phyloP scores from a whole-genome alignment of 2,888 invertebrate genomes.

The Odontocerum albicorne region DNA sequence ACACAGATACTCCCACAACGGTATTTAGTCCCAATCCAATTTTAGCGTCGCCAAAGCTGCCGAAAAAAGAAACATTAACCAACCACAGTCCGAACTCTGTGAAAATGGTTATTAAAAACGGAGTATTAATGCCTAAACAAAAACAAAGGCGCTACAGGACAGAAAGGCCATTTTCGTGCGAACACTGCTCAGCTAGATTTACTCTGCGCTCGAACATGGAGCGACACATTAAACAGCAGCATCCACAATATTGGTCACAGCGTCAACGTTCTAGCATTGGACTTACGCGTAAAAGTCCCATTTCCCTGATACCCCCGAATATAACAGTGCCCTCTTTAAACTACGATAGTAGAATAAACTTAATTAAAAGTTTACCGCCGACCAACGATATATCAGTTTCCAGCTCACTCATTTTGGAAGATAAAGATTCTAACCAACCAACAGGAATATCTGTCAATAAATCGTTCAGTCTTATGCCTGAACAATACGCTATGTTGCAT shows the following conservation, averaged over 20 bases:
- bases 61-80: constrained; percentile 52
- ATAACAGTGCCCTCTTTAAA: constrained; percentile 31
- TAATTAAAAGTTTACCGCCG: constrained; percentile 23
- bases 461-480: constrained; percentile 49
- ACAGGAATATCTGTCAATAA: constrained; percentile 12
- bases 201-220: constrained; percentile 95
- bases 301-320: constrained; percentile 32
- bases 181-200: constrained; percentile 87
- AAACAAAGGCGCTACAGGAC: constrained; percentile 89
- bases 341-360: constrained; percentile 29
- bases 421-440: constrained; percentile 11
- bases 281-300: constrained; percentile 44
- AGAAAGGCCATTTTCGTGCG: constrained; percentile 88
- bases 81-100: constrained; percentile 66
- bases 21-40: constrained; percentile 40
- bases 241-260: constrained; percentile 87
- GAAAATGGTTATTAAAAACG: constrained; percentile 90
- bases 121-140: constrained; percentile 87
- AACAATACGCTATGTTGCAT: constrained; percentile 74
- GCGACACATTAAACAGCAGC: constrained; percentile 91
- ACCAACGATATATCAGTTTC: constrained; percentile 11
- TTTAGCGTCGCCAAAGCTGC: constrained; percentile 45
- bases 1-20: constrained; percentile 42
- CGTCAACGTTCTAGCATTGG: constrained; percentile 56
- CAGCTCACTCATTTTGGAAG: constrained; percentile 8